Base-by-base conservation (phyloP, 2,797 vertebrate species). In the Lagodon rhomboides region DNA sequence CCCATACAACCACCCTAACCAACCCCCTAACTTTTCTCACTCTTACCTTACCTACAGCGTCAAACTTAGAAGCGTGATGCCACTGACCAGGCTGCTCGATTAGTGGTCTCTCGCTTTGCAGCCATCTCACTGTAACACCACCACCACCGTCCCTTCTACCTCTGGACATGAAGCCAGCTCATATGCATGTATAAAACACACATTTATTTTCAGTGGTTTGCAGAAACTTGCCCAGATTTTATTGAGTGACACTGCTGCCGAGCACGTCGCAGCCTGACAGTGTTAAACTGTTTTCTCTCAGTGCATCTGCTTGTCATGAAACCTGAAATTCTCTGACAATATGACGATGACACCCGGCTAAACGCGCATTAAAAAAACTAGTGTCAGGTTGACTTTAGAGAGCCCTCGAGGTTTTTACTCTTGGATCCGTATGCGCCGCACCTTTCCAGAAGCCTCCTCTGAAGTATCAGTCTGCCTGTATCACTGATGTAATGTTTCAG, bases 401-500 rank as follows among this genome's bases (percentile, higher is more conserved):
- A 68, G 47, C 34, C 23, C 58, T 47, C 3, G 2, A 25, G 44
- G 4, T 60, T 71, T 71, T 75, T 69, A 18, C 68, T 77, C 55
- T 64, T 68, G 64, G 73, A 81, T 83, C 41, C 54, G 68, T 11
- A 2, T 77, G 63, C 1, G 1, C n/a, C 65, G 63, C 49, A 77
- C 76, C 66, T 81, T 79, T 82, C 58, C 77, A 84, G 69, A 68
- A 60, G 73, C 76, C 70, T 74, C 73, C 43, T 47, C 54, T 75
- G 22, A 72, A 75, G 71, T 77, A 65, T 80, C 65, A 60, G 47
- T 77, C 44, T 22, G 38, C 54, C n/a, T 65, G 38, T 58, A 55
- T 77, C 61, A 20, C 67, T 80, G 75, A 81, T 77, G 78, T 71
- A 58, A 77, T 46, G 76, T 66, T 83, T 77, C 64, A 84, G 65